Conservation (phyloP, 2,888 invertebrate species). For the Fragum fragum region DNA sequence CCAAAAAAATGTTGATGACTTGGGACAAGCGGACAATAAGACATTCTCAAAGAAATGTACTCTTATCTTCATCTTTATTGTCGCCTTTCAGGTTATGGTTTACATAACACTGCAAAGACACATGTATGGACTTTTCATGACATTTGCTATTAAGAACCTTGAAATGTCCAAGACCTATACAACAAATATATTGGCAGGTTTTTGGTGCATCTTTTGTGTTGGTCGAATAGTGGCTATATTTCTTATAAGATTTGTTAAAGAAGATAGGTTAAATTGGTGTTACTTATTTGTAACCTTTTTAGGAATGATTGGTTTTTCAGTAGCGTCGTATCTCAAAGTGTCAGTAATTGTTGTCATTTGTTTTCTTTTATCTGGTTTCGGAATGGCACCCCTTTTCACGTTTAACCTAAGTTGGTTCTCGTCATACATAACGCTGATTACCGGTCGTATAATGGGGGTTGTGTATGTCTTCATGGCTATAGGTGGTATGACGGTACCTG, state of each 20-base stretch:
- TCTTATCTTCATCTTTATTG: neutral
- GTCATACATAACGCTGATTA: neutral
- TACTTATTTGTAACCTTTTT: neutral
- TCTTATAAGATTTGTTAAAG: neutral
- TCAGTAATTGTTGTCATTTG: neutral
- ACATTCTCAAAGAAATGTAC: neutral
- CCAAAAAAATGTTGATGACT: neutral
- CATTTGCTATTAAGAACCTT: neutral
- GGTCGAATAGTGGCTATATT: neutral
- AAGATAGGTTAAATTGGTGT: neutral
- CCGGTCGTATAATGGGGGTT: neutral
- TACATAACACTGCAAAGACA: constrained; percentile 9
- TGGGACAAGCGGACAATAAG: too few species aligned
- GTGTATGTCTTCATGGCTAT: constrained; percentile 11
- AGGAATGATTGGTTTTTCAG: neutral
- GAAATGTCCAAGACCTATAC: neutral
- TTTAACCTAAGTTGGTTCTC: constrained; percentile 18
- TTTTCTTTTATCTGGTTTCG: neutral
- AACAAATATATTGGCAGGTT: neutral
- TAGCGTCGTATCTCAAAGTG: neutral
- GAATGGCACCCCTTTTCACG: constrained; percentile 14
- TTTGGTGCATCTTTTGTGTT: constrained; percentile 13
- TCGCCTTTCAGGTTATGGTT: neutral
- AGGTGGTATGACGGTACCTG: constrained; percentile 8
- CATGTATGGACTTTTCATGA: constrained; percentile 10